phyloP scores from a whole-genome alignment of 2,888 invertebrate species.

The Tenthredo amoena region DNA sequence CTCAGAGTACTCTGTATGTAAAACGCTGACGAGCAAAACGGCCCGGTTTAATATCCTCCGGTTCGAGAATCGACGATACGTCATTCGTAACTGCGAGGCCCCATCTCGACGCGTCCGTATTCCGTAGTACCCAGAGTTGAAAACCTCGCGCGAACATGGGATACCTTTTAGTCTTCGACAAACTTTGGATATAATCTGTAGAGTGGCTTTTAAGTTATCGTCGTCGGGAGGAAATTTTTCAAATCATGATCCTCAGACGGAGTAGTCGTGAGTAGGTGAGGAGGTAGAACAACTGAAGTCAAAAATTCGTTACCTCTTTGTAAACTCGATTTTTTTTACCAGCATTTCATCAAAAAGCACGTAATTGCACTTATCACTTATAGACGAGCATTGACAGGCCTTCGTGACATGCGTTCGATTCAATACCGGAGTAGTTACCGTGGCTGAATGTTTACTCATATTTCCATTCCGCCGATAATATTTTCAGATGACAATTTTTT shows the following conservation, averaged over 20 bases:
- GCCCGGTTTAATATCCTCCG: constrained; percentile 6
- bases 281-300: not conserved
- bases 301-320: not conserved
- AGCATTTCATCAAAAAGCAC: not conserved
- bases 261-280: not conserved
- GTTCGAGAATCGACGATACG: constrained; percentile 28
- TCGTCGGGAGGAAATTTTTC: not conserved
- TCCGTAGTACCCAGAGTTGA: constrained; percentile 10
- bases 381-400: not conserved
- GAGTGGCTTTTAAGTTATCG: constrained; percentile 34
- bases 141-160: constrained; percentile 23
- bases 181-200: constrained; percentile 36
- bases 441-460: not conserved
- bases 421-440: not conserved
- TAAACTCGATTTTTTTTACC: not conserved
- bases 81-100: constrained; percentile 1
- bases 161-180: constrained; percentile 34
- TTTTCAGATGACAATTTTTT: not conserved
- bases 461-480: not conserved
- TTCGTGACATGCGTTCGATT: not conserved
- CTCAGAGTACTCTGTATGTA: not conserved
- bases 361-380: not conserved
- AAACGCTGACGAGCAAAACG: constrained; percentile 15
- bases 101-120: constrained; percentile 10
- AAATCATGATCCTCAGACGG: constrained; percentile 8